These are phyloP conservation scores for Diaperis boleti DNA, from an alignment of 2,888 invertebrate species.

Conservation along the genomic window DNA sequence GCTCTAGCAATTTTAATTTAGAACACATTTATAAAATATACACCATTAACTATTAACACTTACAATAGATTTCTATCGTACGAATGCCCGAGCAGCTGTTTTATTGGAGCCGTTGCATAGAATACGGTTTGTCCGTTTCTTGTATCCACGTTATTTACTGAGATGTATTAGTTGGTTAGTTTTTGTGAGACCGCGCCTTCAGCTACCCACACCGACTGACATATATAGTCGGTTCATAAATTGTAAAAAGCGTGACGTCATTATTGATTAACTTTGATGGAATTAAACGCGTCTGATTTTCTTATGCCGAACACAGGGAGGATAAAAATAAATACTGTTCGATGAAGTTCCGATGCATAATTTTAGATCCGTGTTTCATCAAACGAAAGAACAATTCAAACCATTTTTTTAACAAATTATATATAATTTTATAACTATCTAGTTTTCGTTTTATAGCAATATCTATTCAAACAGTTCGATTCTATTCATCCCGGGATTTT, in stretches of 20 bases:
- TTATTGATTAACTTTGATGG: constrained; percentile 14
- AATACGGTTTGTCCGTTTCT: constrained; percentile 12
- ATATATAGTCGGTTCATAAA: constrained; percentile 18
- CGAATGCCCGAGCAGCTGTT: neutral
- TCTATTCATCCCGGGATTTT: neutral
- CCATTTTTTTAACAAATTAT: too few relatives aligned
- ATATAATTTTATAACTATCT: too few relatives aligned
- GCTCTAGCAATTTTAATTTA: too few relatives aligned
- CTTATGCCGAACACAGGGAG: constrained; percentile 6
- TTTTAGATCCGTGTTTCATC: neutral
- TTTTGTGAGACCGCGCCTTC: constrained; percentile 17
- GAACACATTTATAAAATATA: too few relatives aligned
- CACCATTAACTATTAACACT: too few relatives aligned
- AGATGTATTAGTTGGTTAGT: constrained; percentile 13
- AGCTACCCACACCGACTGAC: constrained; percentile 5
- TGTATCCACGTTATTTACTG: constrained; percentile 8
- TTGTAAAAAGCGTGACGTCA: constrained; percentile 8
- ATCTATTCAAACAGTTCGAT: constrained; percentile 1
- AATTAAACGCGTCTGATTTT: constrained; percentile 7
- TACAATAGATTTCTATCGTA: neutral
- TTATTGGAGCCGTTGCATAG: neutral
- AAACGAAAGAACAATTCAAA: too few relatives aligned
- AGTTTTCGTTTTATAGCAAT: too few relatives aligned
- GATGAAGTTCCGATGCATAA: neutral
- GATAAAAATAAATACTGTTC: neutral